Conservation (phyloP, 2,113 vertebrate genomes). For the Macroglossus sobrinus region DNA sequence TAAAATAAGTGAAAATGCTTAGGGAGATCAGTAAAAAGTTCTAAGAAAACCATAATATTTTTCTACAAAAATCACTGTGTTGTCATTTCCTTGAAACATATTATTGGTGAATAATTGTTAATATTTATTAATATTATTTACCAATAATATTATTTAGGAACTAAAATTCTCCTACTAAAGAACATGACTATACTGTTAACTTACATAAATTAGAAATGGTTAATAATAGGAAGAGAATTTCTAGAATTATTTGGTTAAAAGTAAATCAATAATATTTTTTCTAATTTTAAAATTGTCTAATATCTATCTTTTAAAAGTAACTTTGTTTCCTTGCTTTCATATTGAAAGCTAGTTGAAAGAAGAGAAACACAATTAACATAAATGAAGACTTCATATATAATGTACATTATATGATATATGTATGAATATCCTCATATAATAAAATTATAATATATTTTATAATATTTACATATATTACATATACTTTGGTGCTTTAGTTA, state of each 20-base stretch:
- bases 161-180: background rate
- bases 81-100: background rate
- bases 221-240: background rate
- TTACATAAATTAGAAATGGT: background rate
- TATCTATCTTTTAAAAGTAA: background rate
- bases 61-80: background rate
- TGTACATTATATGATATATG: background rate
- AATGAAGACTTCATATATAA: background rate
- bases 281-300: background rate
- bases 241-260: background rate
- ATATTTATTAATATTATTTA: background rate
- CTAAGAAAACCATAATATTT: background rate
- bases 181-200: background rate
- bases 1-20: background rate
- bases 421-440: background rate
- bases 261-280: background rate
- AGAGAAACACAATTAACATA: background rate
- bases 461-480: background rate
- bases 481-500: background rate
- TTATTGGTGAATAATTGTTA: background rate
- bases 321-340: background rate
- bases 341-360: background rate
- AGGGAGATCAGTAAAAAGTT: background rate
- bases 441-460: background rate
- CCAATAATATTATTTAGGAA: background rate